Evolutionary conservation across 92 coral and sea anemone genomes (phyloP), one percentile per base, ranked within the genome.

Genomic region (Blastomussa wellsi): DNA sequence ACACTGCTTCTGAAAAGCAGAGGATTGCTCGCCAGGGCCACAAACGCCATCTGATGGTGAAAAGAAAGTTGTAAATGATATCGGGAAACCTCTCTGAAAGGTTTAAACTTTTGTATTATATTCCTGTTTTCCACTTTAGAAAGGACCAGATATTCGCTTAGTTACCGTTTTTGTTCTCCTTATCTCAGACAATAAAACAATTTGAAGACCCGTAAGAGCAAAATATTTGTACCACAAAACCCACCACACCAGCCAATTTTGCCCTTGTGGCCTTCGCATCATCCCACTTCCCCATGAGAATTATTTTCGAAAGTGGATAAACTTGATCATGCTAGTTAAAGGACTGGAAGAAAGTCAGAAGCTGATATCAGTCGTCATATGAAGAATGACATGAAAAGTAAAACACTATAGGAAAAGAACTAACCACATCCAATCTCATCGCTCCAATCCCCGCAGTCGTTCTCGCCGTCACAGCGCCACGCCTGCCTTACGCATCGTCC

Each of bases 381-480:
- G 60, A 53, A 0, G 17, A 6, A 68, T 68, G 74, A 68, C 28
- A 68, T 2, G 19, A 0, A 12, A 77, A 22, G 5, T 44, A 55
- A 35, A 77, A 55, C 31, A 16, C 28, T 16, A 12, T n/a, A 19
- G 8, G 19, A 22, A 37, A 5, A 32, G 44, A 31, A 76, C 73
- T 24, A 17, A 83, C 86, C 80, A 11, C 86, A 83, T 60, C 39
- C 79, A 22, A 39, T 41, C 28, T 73, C 86, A 24, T 83, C 86
- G 39, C 86, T 83, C 77, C 78, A 60, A 78, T 82, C 86, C 33
- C 78, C 86, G 38, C 86, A 82, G 16, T 82, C 86, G 47, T 82
- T 67, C 31, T 69, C 86, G 17, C 86, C 78, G 53, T 82, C 86
- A 36, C 86, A 82, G 24, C 49, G 62, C 77, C 86, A 69, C 53